Percentiles rank a stretch among this genome's conserved stretches.
phyloP scores from a whole-genome alignment of 2,113 vertebrate genomes.

The Fulica atra region DNA sequence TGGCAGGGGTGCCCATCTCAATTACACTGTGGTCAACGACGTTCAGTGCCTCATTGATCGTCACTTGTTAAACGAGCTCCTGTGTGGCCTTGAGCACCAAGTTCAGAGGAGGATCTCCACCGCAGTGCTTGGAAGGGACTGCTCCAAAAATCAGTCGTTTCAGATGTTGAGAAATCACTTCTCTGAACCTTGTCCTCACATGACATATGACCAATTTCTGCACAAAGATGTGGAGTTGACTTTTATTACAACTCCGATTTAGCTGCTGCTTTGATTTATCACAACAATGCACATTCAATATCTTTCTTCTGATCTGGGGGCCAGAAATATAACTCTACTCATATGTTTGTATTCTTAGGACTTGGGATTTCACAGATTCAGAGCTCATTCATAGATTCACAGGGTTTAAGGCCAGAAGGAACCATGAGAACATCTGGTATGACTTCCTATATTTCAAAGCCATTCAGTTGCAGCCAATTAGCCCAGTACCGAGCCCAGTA shows the following conservation, averaged over 20 bases:
- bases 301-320: constrained; percentile 55
- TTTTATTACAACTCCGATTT: constrained; percentile 59
- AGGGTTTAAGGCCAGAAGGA: constrained; percentile 48
- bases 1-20: constrained; percentile 26
- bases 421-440: constrained; percentile 55
- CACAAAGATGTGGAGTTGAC: constrained; percentile 55
- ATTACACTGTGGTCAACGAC: constrained; percentile 28
- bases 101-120: neutral
- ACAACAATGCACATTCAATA: constrained; percentile 59
- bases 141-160: constrained; percentile 32
- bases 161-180: constrained; percentile 52
- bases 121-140: constrained; percentile 19
- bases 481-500: neutral
- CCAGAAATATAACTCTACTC: constrained; percentile 62
- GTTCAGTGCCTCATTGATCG: neutral
- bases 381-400: constrained; percentile 62
- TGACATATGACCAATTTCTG: constrained; percentile 51
- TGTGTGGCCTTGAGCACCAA: constrained; percentile 33
- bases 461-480: constrained; percentile 43
- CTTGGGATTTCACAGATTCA: constrained; percentile 45
- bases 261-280: constrained; percentile 61
- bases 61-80: constrained; percentile 29
- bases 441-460: constrained; percentile 58
- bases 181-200: constrained; percentile 51
- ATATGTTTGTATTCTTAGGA: constrained; percentile 63